phyloP scores from a whole-genome alignment of 2,888 invertebrate species.

The Rotaria socialis region DNA sequence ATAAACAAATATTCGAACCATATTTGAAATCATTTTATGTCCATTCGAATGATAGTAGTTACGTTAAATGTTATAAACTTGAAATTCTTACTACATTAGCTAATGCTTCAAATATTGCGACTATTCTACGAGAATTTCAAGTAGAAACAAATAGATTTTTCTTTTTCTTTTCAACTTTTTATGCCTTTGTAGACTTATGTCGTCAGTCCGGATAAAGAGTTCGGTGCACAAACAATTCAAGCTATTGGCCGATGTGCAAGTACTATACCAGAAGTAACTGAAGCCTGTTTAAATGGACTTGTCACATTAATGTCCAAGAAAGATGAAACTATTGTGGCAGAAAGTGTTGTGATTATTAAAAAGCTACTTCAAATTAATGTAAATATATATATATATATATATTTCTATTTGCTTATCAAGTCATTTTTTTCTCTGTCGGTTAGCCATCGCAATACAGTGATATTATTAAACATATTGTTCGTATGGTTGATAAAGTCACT shows the following conservation, averaged over 20 bases:
- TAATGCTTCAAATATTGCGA: slow-evolving; percentile 83
- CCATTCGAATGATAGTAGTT: slow-evolving; percentile 87
- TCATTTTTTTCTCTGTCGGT: slow-evolving; percentile 56
- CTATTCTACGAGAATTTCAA: slow-evolving; percentile 65
- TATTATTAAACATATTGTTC: slow-evolving; percentile 80
- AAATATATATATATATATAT: neutral
- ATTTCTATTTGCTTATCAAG: too few relatives aligned
- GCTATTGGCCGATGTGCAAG: slow-evolving; percentile 71
- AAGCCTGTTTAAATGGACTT: slow-evolving; percentile 85
- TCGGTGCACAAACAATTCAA: slow-evolving; percentile 91
- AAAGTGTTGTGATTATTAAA: slow-evolving; percentile 79
- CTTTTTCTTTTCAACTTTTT: slow-evolving; percentile 61
- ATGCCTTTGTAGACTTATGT: slow-evolving; percentile 73
- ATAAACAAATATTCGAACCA: slow-evolving; percentile 85
- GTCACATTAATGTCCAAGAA: slow-evolving; percentile 84
- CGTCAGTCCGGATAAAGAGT: slow-evolving; percentile 79
- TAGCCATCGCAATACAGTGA: slow-evolving; percentile 78
- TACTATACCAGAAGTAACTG: slow-evolving; percentile 69
- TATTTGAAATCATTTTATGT: slow-evolving; percentile 96
- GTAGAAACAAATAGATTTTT: slow-evolving; percentile 49
- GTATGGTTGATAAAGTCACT: slow-evolving; percentile 73
- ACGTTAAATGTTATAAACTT: slow-evolving; percentile 87
- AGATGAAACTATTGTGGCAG: slow-evolving; percentile 84
- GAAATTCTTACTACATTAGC: slow-evolving; percentile 93
- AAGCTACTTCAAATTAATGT: slow-evolving; percentile 60